Percentiles rank a stretch among this genome's conserved stretches.
These are phyloP conservation scores for Trematocara zebra DNA, from an alignment of 2,113 vertebrate genomes.

Conservation along the genomic window DNA sequence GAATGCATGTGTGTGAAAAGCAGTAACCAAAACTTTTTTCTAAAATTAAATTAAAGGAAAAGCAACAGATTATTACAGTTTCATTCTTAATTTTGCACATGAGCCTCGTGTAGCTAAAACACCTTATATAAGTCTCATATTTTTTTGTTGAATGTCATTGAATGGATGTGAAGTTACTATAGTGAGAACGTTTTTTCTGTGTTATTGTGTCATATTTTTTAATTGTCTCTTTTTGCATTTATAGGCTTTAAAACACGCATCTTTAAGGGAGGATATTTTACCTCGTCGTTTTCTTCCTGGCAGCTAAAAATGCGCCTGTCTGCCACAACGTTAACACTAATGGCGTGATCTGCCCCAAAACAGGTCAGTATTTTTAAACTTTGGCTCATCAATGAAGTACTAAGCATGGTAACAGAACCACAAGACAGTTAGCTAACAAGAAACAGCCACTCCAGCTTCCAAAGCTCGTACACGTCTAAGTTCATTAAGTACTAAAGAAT, in stretches of 20 bases:
- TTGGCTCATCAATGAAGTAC: background rate
- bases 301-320: background rate
- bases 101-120: background rate
- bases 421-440: background rate
- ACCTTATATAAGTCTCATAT: background rate
- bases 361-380: background rate
- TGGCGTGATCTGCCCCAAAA: background rate
- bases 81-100: background rate
- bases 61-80: background rate
- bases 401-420: background rate
- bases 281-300: background rate
- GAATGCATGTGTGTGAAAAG: background rate
- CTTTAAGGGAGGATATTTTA: background rate
- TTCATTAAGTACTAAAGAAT: background rate
- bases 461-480: background rate
- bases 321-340: background rate
- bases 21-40: background rate
- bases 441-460: background rate
- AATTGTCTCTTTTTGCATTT: background rate
- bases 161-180: background rate
- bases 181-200: background rate
- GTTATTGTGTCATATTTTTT: background rate
- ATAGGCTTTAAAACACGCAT: background rate
- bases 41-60: background rate
- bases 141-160: background rate